Evolutionary conservation across 2,113 vertebrate species (phyloP), one percentile per base, ranked within the genome.

Genomic region (Eleginops maclovinus): DNA sequence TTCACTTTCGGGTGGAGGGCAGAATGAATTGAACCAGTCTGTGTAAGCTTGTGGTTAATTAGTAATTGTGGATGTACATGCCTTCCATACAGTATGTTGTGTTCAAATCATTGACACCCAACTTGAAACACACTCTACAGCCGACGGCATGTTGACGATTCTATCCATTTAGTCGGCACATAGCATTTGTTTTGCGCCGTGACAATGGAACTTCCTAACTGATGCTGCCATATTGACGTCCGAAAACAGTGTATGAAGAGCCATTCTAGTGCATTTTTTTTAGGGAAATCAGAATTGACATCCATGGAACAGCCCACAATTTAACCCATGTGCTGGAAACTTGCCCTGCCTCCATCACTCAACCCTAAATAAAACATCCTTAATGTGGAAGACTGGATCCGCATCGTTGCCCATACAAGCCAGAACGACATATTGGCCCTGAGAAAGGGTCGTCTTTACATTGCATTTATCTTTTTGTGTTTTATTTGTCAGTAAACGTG

Each of bases 401-500:
- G 22, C 51, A 8, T 60, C n/a, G 19, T 9, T 16, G 49, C 40
- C 26, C 28, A 56, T 44, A 78, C 46, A 14, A 66, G 15, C 16
- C 67, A 71, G 50, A 69, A 17, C 41, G 43, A 50, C 43, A 16
- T 19, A 68, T 68, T 51, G 69, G 68, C 55, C 43, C 15, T 63
- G 59, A 51, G 13, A 75, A 68, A 40, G 47, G 61, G 65, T 55
- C 68, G 22, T 73, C 73, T 80, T 80, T 79, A 78, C 81, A 75
- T 81, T 64, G 55, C 81, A 60, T 90, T 83, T 77, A 74, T 82
- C 61, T 72, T 86, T 89, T 85, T 41, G 70, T 83, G 76, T 90
- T 87, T 88, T 81, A 81, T 90, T 75, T 84, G 85, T 91, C 79
- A 79, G 83, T 93, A 84, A 89, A 89, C 44, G 87, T 92, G 77